Evolutionary conservation across 2,888 invertebrate species (phyloP), one percentile per base, ranked within the genome.

Genomic region (Drosophila ezoana): DNA sequence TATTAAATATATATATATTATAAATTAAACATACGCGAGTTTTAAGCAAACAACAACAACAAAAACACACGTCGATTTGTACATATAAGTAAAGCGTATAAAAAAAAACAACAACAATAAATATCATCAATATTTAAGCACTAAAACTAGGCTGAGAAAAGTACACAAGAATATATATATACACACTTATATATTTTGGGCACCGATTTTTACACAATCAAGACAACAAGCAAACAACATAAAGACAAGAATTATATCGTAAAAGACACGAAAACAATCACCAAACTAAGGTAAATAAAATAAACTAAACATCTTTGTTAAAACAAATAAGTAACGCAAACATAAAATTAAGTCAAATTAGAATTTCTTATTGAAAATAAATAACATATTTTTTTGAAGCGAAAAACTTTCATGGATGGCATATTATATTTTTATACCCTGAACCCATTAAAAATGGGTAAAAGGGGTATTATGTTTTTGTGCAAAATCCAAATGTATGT

Each of bases 191-290:
- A 87, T 86, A 89, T 87, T 87, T 87, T 81, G 85, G 87, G 87
- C 85, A 86, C 87, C 89, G 79, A 88, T 62, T 85, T 85, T 87
- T 83, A 73, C 73, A 79, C 59, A 71, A 80, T 41, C 57, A 73
- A 76, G 65, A 76, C 77, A 75, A 66, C 58, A 70, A 72, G 35
- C 58, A 65, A 28, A 72, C 54, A 60, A 51, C 45, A 57, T 51
- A 48, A 78, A 73, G 60, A 75, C 76, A 76, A 66, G 33, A 68
- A 48, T 58, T 68, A 81, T 76, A 86, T 77, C 73, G 65, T 65
- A 78, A 87, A 83, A 85, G 87, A 89, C 87, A 86, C 85, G 72
- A 81, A 81, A 78, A 89, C 86, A 87, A 87, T 87, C 86, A 89
- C 85, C 70, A 49, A 87, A 82, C 89, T 89, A 87, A 87, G 86